Base-by-base conservation (phyloP, 2,113 vertebrate genomes). In the Caretta caretta region DNA sequence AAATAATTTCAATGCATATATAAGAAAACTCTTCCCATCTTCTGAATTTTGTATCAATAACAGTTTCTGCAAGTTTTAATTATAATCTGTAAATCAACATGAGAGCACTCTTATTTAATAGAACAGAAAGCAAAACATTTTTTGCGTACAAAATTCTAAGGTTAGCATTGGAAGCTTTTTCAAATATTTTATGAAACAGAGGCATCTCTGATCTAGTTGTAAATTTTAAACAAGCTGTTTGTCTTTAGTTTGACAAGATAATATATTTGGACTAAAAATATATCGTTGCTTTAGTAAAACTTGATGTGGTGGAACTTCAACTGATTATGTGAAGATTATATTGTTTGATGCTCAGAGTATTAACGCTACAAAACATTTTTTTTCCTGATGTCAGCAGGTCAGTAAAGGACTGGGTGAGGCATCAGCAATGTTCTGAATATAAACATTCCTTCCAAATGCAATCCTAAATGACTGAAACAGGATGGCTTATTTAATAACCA, bases 121-220 rank as follows among this genome's bases (percentile, higher is more conserved):
- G 9, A 88, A 79, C 38, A 79, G 90, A 53, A 83, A 85, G 87
- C 27, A 84, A 83, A 80, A 69, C 13, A 13, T 62, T 84, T 27
- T 89, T 95, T 88, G 69, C 80, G 59, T 92, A 87, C 94, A 81
- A 89, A 93, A 84, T 51, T 76, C 46, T 48, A 76, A n/a, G 69
- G 17, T 62, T 88, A 93, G 48, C 86, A 80, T 51, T 51, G 16
- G 51, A 51, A 17, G 51, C 16, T 51, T 51, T 51, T 51, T 17
- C 51, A 51, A 51, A 14, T 51, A 51, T 51, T 51, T 51, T 51
- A 51, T 51, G 51, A 51, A 51, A 51, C 16, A 83, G n/a, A 89
- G 86, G 90, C 20, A 42, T 56, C 80, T 95, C 20, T 82, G 53
- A 89, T 94, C 62, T 59, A 35, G 78, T 49, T 50, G 95, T 80